Conservation (phyloP, 2,888 invertebrate genomes). For the Oligia fasciuncula region DNA sequence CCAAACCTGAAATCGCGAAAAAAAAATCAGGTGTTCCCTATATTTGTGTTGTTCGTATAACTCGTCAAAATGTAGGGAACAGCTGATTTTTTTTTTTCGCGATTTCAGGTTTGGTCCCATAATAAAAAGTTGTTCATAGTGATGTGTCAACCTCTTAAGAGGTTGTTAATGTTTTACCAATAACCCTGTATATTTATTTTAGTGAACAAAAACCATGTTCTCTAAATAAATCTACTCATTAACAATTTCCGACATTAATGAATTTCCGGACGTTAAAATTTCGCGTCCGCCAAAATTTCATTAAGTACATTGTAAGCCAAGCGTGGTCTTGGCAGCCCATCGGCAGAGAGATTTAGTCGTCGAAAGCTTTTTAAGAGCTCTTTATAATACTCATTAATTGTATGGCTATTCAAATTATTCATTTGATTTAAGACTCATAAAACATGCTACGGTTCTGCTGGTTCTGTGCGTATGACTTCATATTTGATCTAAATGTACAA, state of each 20-base stretch:
- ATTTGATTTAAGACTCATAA: background rate
- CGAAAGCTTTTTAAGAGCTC: slow-evolving; percentile 13
- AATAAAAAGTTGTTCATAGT: too few relatives aligned
- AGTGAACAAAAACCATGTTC: background rate
- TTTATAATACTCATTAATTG: slow-evolving; percentile 14
- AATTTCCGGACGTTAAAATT: slow-evolving; percentile 31
- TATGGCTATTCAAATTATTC: background rate
- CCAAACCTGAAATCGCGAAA: too few relatives aligned
- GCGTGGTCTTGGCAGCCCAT: slow-evolving; percentile 41
- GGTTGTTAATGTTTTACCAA: too few relatives aligned
- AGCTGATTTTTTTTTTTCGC: too few relatives aligned
- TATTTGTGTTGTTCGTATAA: too few relatives aligned
- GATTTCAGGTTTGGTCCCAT: too few relatives aligned
- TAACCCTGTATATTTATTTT: background rate
- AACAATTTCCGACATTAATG: slow-evolving; percentile 16
- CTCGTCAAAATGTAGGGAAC: too few relatives aligned
- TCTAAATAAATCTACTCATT: slow-evolving; percentile 15
- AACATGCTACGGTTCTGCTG: background rate
- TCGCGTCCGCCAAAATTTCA: slow-evolving; percentile 37
- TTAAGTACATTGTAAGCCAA: slow-evolving; percentile 47
- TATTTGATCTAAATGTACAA: background rate
- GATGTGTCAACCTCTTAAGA: too few relatives aligned
- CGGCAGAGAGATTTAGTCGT: slow-evolving; percentile 18
- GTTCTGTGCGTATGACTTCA: background rate
- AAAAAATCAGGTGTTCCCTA: too few relatives aligned